Base-by-base conservation (phyloP, 2,113 vertebrate species). In the Pontoporia blainvillei region DNA sequence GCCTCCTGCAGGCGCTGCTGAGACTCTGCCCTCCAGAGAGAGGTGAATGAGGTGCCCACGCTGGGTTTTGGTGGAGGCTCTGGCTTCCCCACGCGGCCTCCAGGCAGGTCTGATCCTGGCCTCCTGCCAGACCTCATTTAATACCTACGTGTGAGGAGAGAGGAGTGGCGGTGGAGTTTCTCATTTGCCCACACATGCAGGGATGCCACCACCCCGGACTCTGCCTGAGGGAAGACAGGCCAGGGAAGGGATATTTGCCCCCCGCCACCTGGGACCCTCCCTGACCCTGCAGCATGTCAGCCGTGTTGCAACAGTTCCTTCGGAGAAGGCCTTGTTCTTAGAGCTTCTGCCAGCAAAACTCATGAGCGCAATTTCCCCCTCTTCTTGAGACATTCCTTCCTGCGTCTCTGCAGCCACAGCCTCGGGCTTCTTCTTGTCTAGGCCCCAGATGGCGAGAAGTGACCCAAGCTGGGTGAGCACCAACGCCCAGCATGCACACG, bases 361-460 rank as follows among this genome's bases (percentile, higher is more conserved):
- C 98, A 98, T 23, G 89, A 96, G 72, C 97, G 94, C 14, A 27
- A 92, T 94, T 95, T 89, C 95, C 96, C 96, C 64, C 94, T 98
- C 95, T 97, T 98, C 97, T 97, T 79, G 94, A 98, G 98, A 98
- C 97, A 98, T 98, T 98, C 95, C 90, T 97, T 71, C 91, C 59
- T 20, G 96, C 86, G 41, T 96, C 96, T 69, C 90, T 98, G 98
- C 98, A 98, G 96, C 82, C 97, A 93, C 89, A 61, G 81, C 96
- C 93, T 97, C 69, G 12, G 0, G 97, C 98, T 97, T 96, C 97
- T 99, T 96, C 94, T 97, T 97, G 97, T 95, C 86, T 34, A 73
- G 76, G 73, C 29, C 91, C 95, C 97, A 98, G 96, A 97, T 96
- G 97, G 84, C 46, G 79, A 59, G 23, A 96, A 78, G 62, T 90